Percentiles rank a stretch among this genome's conserved stretches.
These are phyloP conservation scores for Chrysotoxum bicinctum DNA, from an alignment of 2,888 invertebrate species.

Conservation along the genomic window DNA sequence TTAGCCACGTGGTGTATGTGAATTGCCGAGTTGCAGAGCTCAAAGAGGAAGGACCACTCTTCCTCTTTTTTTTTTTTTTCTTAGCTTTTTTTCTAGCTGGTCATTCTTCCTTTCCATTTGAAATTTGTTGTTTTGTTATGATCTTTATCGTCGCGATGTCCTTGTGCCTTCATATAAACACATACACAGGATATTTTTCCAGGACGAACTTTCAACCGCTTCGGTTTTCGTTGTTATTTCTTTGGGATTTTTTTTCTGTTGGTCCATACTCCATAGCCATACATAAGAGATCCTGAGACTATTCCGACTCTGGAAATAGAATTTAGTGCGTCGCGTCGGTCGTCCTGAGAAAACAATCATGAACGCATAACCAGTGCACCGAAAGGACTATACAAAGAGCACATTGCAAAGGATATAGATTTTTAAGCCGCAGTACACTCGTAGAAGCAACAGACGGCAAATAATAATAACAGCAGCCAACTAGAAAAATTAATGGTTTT, in stretches of 20 bases:
- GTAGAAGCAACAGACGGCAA: constrained; percentile 71
- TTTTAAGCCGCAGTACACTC: constrained; percentile 45
- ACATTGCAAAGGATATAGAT: constrained; percentile 66
- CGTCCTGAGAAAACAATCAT: constrained; percentile 70
- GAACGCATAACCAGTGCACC: constrained; percentile 55
- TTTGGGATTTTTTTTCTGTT: constrained; percentile 19
- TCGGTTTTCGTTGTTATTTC: constrained; percentile 22
- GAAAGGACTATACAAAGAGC: constrained; percentile 47
- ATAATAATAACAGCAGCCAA: constrained; percentile 70
- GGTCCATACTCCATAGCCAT: constrained; percentile 54
- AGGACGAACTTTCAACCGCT: constrained; percentile 49
- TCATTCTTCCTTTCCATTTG: constrained; percentile 61
- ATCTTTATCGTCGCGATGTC: constrained; percentile 63
- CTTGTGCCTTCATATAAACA: constrained; percentile 14
- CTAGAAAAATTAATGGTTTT: constrained; percentile 71
- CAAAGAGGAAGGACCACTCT: constrained; percentile 37
- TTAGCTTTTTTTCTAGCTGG: constrained; percentile 21
- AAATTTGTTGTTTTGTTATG: constrained; percentile 68
- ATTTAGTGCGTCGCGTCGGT: constrained; percentile 34
- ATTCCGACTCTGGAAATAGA: constrained; percentile 32
- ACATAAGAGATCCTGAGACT: constrained; percentile 1
- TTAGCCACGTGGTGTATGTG: constrained; percentile 53
- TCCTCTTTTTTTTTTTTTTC: not conserved
- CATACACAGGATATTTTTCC: constrained; percentile 32
- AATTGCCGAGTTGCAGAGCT: constrained; percentile 45